Percentiles rank a stretch among this genome's conserved stretches.
Conservation (phyloP, 1,140 invertebrate species). For the Aleiodes sp. region DNA sequence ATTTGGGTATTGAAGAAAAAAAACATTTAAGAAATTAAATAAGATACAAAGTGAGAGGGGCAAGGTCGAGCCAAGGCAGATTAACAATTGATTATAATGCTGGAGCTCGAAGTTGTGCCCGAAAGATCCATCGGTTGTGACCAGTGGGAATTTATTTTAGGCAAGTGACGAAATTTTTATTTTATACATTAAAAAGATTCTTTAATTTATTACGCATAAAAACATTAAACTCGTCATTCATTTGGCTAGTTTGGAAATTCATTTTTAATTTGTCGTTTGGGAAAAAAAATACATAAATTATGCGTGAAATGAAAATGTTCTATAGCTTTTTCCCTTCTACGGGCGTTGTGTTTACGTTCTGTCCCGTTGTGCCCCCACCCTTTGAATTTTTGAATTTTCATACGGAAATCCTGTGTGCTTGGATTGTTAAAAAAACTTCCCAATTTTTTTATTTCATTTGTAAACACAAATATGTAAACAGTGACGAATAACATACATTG, state of each 20-base stretch:
- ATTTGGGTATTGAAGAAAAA: too few species aligned
- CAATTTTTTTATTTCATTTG: background rate
- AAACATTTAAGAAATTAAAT: background rate
- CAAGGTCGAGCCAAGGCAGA: constrained; percentile 34
- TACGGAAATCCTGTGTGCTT: constrained; percentile 1
- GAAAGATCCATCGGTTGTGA: constrained; percentile 95
- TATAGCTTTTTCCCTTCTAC: background rate
- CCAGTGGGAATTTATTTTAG: constrained; percentile 96
- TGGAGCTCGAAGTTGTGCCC: constrained; percentile 94
- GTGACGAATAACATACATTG: background rate
- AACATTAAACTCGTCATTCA: constrained; percentile 9
- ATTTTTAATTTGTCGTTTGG: too few species aligned
- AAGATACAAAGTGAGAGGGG: constrained; percentile 15
- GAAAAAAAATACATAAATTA: too few species aligned
- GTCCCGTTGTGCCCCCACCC: background rate
- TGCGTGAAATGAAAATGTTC: background rate
- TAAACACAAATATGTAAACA: background rate
- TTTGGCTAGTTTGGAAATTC: too few species aligned
- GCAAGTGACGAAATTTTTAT: constrained; percentile 72
- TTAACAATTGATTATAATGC: constrained; percentile 71
- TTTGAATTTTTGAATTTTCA: background rate
- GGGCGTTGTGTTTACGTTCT: constrained; percentile 18
- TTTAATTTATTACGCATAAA: constrained; percentile 43
- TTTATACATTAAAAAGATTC: constrained; percentile 33
- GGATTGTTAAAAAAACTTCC: background rate